Base-by-base conservation (phyloP, 2,797 vertebrate genomes). In the Danio aesculapii region DNA sequence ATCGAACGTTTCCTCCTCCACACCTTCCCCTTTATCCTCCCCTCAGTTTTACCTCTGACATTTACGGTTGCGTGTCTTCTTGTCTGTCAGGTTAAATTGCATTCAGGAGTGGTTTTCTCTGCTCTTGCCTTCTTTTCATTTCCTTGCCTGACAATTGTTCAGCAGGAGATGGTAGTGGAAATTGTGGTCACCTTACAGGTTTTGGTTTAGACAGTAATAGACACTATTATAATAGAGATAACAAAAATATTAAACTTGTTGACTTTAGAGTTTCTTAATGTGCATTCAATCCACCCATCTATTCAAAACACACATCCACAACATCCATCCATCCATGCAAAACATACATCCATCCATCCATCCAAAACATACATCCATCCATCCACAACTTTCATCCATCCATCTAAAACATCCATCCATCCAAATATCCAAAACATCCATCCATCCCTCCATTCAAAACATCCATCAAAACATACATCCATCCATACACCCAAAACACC, bases 41-140 rank as follows among this genome's bases (percentile, higher is more conserved):
- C 43, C 19, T 53, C 7, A 16, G 52, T 73, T 59, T 69, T 73
- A 77, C 39, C 39, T 14, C 21, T 74, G 61, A 66, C 30, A 17
- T 49, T 79, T 77, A 71, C 70, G 74, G 61, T 83, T 30, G 14
- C 17, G 19, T 17, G 13, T 79, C 71, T 30, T 46, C 13, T 55
- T 55, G 21, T 53, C 41, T 44, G 77, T 67, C 46, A 43, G 49
- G 43, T 70, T 74, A 49, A 61, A 9, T 43, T 61, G 52, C 44
- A 68, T 77, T 69, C 72, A 77, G 69, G 59, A 52, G 43, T 66
- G 55, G 69, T 82, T 30, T 77, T 66, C 30, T 63, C 9, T 77
- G 9, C 69, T 46, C 9, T 61, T 77, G 49, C 12, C 13, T 71
- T 13, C 12, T 41, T 39, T 30, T 83, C 69, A 43, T 85, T 70